Evolutionary conservation across 2,113 vertebrate genomes (phyloP), one percentile per base, ranked within the genome.

Genomic region (Stegostoma tigrinum): DNA sequence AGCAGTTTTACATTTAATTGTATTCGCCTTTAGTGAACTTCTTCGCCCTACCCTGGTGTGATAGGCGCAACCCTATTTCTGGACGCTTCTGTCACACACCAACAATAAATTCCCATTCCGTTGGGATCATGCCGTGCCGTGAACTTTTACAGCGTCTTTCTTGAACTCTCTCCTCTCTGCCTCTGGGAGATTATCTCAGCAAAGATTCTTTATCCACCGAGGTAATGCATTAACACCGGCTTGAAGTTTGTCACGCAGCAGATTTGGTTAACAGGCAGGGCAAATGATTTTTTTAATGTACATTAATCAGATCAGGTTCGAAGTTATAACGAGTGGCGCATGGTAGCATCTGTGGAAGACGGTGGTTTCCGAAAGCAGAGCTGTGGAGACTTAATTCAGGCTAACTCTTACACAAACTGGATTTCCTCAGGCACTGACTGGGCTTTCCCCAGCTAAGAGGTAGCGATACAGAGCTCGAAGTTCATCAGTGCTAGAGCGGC

Each of bases 211-310:
- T 14, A 5, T 19, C 38, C 48, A 27, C 45, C 42, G 15, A 7
- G 12, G 23, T 94, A 94, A 94, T 66, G 23, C 93, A 42, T 52
- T 72, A 75, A 72, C 94, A 72, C 94, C 94, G 15, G n/a, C 93
- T 5, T 72, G 24, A 70, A 42, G 93, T 95, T 95, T 94, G 66
- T 48, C 93, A 14, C 93, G 23, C 8, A 42, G 38, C 64, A 72
- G 23, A 70, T 72, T 94, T 30, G 45, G 45, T 10, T 70, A 1
- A 30, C 70, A 45, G 38, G 67, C n/a, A n/a, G 21, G 7, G 61
- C 7, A 38, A 72, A 1, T 27, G 1, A 21, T 64, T 93, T 38
- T 95, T 7, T 7, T 17, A 48, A 23, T 2, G 23, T 21, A 24
- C 68, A 24, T 3, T 24, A 70, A 24, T 6, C 24, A 70, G 8